Evolutionary conservation across 1,140 invertebrate genomes (phyloP).

Genomic region (Hycleus phaleratus): DNA sequence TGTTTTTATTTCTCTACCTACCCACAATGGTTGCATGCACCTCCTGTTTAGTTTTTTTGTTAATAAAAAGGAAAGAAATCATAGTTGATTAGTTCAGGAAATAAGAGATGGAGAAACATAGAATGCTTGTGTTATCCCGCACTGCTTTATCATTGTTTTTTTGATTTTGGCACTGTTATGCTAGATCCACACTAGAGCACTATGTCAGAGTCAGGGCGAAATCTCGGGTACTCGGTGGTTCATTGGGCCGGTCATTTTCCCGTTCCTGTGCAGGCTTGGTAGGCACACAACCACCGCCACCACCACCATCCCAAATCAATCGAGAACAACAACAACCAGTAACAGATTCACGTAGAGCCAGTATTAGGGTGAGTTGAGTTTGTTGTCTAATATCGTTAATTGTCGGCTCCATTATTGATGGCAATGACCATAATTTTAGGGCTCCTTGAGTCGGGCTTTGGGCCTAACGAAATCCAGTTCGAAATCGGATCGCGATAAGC

Average conservation of each 20-base stretch:
- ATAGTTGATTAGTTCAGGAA: neutral
- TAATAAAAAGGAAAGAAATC: neutral
- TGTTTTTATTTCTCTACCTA: too few species aligned
- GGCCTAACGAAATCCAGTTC: conserved; percentile 49
- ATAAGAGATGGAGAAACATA: conserved; percentile 22
- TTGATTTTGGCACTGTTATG: conserved; percentile 43
- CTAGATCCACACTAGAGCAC: conserved; percentile 58
- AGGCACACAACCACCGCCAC: conserved; percentile 18
- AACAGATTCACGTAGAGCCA: conserved; percentile 41
- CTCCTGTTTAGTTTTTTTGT: too few species aligned
- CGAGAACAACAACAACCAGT: too few species aligned
- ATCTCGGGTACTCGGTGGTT: conserved; percentile 46
- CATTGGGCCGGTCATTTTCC: conserved; percentile 45
- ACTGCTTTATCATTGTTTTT: conserved; percentile 34
- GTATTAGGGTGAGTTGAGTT: conserved; percentile 44
- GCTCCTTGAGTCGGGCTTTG: conserved; percentile 59
- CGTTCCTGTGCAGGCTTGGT: conserved; percentile 38
- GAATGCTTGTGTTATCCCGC: conserved; percentile 37
- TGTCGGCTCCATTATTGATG: conserved; percentile 12
- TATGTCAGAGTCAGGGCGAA: conserved; percentile 49
- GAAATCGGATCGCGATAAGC: conserved; percentile 37
- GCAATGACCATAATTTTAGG: conserved; percentile 43
- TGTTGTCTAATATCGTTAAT: conserved; percentile 12
- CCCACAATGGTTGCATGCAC: neutral
- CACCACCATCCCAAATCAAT: conserved; percentile 37